Evolutionary conservation across 2,797 vertebrate genomes (phyloP), one percentile per base, ranked within the genome.

Genomic region (Champsocephalus esox): DNA sequence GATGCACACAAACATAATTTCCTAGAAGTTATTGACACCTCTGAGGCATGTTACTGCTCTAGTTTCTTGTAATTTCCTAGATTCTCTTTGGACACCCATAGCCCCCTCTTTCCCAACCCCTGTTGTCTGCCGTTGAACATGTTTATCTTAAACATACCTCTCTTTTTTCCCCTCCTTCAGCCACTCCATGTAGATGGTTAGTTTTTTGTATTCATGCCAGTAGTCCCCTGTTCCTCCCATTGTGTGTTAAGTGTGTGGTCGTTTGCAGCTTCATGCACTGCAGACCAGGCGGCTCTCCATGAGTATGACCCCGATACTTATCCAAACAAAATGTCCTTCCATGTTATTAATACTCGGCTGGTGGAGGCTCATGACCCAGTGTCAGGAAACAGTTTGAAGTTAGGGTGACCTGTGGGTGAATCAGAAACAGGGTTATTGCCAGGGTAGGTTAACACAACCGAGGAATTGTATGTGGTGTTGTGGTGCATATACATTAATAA

Each of bases 131-230:
- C 0, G 60, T 71, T 85, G 38, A 75, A 75, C 10, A 57, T 89
- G 88, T 94, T 92, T 93, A 92, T 88, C 73, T 92, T 88, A 65
- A 87, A 90, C 87, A 90, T 92, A 88, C 91, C 51, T 87, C 69
- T 73, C 74, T 48, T 70, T 12, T 12, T 65, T 67, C 73, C 62
- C 81, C 75, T 61, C 58, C 73, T 54, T 60, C 45, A n/a, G 71
- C 56, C 41, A 34, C 54, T 65, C 74, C 66, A 82, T 73, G 82
- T 92, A 74, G 79, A 87, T 62, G 61, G 64, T 38, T 38, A 86
- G 78, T 68, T 9, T 52, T 74, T 71, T 73, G 69, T 83, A 81
- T 87, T 84, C 63, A 85, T 88, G 71, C 79, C 78, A 86, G 59
- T 65, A 44, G 73, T 79, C 71, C 34, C 32, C 19, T 58, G 78